phyloP scores from a whole-genome alignment of 2,797 vertebrate species.

The Catostomus latipinnis region DNA sequence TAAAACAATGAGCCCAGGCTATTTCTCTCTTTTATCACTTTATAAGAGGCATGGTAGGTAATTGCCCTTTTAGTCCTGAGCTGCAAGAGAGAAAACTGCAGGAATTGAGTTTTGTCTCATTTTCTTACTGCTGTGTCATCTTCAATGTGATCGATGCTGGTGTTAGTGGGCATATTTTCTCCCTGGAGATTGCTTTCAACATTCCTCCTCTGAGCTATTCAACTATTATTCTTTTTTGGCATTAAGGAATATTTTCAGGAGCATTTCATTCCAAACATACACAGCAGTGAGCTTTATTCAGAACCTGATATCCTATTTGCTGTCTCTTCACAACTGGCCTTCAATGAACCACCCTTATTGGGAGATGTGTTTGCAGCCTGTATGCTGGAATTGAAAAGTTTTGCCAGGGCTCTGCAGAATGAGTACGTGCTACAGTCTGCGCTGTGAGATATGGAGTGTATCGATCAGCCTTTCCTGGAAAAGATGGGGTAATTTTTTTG shows the following conservation, averaged over 20 bases:
- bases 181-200: slow-evolving; percentile 52
- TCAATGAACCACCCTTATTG: slow-evolving; percentile 5
- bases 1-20: slow-evolving; percentile 66
- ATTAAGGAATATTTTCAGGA: slow-evolving; percentile 33
- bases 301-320: slow-evolving; percentile 16
- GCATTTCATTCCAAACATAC: slow-evolving; percentile 16
- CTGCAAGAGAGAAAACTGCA: slow-evolving; percentile 56
- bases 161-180: slow-evolving; percentile 48
- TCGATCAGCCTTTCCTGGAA: slow-evolving; percentile 11
- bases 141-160: slow-evolving; percentile 55
- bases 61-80: slow-evolving; percentile 68
- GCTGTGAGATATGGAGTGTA: neutral
- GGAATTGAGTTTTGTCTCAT: slow-evolving; percentile 63
- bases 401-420: slow-evolving; percentile 7
- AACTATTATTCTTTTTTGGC: slow-evolving; percentile 18
- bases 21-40: slow-evolving; percentile 73
- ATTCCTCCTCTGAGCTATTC: slow-evolving; percentile 38
- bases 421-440: neutral
- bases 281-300: slow-evolving; percentile 18
- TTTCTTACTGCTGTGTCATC: slow-evolving; percentile 59
- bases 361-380: neutral
- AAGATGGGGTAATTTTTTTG: slow-evolving; percentile 18
- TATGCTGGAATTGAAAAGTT: neutral
- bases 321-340: slow-evolving; percentile 18
- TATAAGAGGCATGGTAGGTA: slow-evolving; percentile 71